A percentile compares a stretch with the other conserved stretches of the same genome.
These are phyloP conservation scores for Rhizoglyphus robini DNA, from an alignment of 1,140 invertebrate genomes.

Conservation along the genomic window DNA sequence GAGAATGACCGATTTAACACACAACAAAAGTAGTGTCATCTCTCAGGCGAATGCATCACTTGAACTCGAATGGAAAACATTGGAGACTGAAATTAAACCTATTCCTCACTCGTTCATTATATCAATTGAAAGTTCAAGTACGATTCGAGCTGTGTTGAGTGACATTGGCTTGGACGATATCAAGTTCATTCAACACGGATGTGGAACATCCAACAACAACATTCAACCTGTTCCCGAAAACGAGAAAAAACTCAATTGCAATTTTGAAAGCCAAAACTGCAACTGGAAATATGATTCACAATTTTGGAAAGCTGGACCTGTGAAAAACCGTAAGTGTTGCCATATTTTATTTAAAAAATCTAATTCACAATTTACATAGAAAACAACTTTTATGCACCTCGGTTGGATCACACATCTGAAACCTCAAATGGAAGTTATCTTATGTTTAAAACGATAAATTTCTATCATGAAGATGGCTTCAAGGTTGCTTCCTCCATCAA, in stretches of 20 bases:
- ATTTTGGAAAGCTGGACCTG: neutral
- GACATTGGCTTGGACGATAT: constrained; percentile 8
- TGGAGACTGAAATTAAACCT: neutral
- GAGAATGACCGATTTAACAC: neutral
- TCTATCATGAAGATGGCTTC: neutral
- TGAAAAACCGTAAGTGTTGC: neutral
- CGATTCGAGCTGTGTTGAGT: neutral
- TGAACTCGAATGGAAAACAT: neutral
- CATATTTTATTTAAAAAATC: neutral
- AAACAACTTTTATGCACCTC: neutral
- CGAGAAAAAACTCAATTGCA: neutral
- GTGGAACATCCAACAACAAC: neutral
- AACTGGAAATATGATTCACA: neutral
- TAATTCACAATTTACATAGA: neutral
- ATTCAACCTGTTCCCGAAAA: neutral
- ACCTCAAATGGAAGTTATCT: neutral
- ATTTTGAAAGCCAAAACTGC: neutral
- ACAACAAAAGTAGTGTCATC: neutral
- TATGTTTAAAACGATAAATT: neutral
- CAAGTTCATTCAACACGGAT: neutral
- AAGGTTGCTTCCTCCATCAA: too few species aligned
- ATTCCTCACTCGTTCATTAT: neutral
- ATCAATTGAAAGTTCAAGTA: neutral
- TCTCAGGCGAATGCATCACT: neutral
- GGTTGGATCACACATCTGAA: neutral